Base-by-base conservation (phyloP, 1,140 invertebrate genomes). In the Aphelinus atriplicis region DNA sequence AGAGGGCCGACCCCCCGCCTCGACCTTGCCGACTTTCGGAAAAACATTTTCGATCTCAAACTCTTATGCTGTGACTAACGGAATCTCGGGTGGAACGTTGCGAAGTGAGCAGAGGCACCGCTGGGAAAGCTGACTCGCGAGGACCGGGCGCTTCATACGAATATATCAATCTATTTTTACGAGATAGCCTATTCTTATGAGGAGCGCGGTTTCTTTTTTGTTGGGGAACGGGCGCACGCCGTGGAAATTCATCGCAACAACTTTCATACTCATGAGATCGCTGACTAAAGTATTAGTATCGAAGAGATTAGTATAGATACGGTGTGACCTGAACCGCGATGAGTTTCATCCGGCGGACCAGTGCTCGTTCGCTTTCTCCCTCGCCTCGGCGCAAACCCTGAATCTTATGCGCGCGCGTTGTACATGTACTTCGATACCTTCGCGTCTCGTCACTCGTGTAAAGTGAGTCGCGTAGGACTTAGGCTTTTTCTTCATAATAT, bases 361-460 rank as follows among this genome's bases (percentile, higher is more conserved):
- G 7, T 46, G 56, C 9, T 63, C 48, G 43, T 4, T n/a, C 48
- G 57, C 60, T 48, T 26, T 26, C 64, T 68, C 45, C 45, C 66
- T 67, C 10, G 53, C 51, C 45, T 58, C 71, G 46, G 53, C n/a
- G 53, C 10, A 42, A 48, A 58, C n/a, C 62, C 50, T 73, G 48
- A 47, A 55, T 2, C 47, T 26, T 60, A 65, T 47, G 47, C 51
- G n/a, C 51, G 26, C 45, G 46, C 66, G 7, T 70, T 70, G 67
- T 71, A 75, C 53, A 65, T 74, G 73, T 65, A 70, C 42, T 57
- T 63, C 61, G 61, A 75, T 70, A 70, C 60, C 60, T 64, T 58
- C 6, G 58, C 47, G 46, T 51, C 64, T 68, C 53, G 7, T 46
- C 50, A n/a, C 46, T 62, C 45, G 55, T 50, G 45, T 66, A 66